phyloP scores from a whole-genome alignment of 2,888 invertebrate genomes.

The Pristionchus maxplancki region DNA sequence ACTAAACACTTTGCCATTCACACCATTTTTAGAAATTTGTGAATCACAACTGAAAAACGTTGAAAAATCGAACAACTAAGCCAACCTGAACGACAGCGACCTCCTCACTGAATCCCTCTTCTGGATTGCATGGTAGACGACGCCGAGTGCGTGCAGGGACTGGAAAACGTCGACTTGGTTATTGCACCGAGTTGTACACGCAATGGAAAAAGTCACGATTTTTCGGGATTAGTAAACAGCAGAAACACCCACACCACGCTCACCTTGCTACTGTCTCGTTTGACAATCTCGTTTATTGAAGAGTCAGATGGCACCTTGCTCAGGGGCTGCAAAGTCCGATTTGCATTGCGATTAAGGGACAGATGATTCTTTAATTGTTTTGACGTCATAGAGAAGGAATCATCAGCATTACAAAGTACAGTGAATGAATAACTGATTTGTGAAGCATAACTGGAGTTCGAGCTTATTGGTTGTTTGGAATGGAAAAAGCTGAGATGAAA shows the following conservation, averaged over 20 bases:
- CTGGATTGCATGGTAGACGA: conserved; percentile 51
- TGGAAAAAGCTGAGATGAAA: too few relatives aligned
- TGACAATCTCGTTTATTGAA: background rate
- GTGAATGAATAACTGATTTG: too few relatives aligned
- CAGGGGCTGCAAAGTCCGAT: conserved; percentile 50
- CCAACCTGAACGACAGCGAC: conserved; percentile 30
- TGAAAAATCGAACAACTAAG: too few relatives aligned
- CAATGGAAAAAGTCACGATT: background rate
- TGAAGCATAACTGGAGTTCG: too few relatives aligned
- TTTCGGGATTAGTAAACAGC: background rate
- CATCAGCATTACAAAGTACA: too few relatives aligned
- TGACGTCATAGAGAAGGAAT: too few relatives aligned
- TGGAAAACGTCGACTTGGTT: conserved; percentile 21
- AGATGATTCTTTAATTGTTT: too few relatives aligned
- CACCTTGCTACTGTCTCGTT: conserved; percentile 46
- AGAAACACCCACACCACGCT: background rate
- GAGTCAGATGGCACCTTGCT: conserved; percentile 38
- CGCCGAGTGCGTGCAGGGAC: conserved; percentile 49
- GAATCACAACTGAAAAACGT: too few relatives aligned
- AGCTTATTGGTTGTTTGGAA: too few relatives aligned
- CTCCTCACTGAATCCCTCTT: conserved; percentile 45
- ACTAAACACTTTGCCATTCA: too few relatives aligned
- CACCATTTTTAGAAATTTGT: too few relatives aligned
- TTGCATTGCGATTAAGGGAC: too few relatives aligned
- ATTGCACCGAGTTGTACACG: background rate